phyloP scores from a whole-genome alignment of 2,888 invertebrate genomes.

The Drosophila testacea region DNA sequence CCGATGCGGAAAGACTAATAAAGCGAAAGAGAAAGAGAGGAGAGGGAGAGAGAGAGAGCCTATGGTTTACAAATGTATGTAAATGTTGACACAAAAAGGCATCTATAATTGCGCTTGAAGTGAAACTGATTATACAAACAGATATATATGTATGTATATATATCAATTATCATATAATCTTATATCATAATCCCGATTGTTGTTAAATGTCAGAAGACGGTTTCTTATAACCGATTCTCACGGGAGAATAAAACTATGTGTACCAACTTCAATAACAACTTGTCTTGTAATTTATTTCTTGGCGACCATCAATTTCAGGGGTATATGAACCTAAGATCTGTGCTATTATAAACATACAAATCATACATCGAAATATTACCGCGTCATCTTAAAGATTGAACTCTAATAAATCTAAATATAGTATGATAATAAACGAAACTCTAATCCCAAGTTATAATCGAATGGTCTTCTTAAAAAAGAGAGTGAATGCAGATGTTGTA shows the following conservation, averaged over 20 bases:
- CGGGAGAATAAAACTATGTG: slow-evolving; percentile 3
- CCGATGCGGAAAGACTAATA: neutral
- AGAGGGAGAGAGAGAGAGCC: neutral
- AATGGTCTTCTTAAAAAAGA: neutral
- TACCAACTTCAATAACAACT: neutral
- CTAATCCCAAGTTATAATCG: slow-evolving; percentile 1
- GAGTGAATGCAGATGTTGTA: slow-evolving; percentile 7
- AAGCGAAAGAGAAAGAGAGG: neutral
- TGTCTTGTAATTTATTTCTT: neutral
- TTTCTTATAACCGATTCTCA: slow-evolving; percentile 17
- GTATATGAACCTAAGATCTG: slow-evolving; percentile 2
- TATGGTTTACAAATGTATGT: neutral
- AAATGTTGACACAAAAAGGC: slow-evolving; percentile 1
- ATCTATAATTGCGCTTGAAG: neutral
- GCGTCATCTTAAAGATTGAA: neutral
- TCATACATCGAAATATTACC: neutral
- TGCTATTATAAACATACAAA: too few species aligned
- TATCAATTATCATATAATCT: slow-evolving; percentile 1
- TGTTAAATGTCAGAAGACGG: slow-evolving; percentile 10
- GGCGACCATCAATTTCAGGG: slow-evolving; percentile 1
- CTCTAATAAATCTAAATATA: neutral
- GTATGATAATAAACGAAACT: slow-evolving; percentile 2
- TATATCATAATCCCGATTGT: slow-evolving; percentile 7
- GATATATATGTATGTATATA: neutral
- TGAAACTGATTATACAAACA: slow-evolving; percentile 1